A percentile compares a stretch with the other conserved stretches of the same genome.
Evolutionary conservation across 2,113 vertebrate genomes (phyloP).

Genomic region (Tyto alba): DNA sequence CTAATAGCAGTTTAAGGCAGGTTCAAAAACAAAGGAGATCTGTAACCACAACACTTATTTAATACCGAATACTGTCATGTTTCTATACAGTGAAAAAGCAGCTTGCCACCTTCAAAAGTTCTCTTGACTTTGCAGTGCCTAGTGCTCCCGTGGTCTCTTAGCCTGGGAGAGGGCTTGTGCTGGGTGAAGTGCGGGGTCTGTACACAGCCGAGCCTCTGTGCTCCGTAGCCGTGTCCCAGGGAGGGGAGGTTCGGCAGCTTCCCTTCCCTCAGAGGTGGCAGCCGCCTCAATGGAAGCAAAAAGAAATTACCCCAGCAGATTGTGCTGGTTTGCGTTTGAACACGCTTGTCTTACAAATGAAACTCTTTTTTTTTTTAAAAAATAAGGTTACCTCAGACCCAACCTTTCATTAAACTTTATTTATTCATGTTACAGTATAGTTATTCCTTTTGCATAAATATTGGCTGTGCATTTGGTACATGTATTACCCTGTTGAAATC

Average conservation of each 20-base stretch:
- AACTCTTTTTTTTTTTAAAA: not conserved
- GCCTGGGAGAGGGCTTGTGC: not conserved
- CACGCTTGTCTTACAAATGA: not conserved
- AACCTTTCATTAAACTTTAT: not conserved
- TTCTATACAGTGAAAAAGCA: not conserved
- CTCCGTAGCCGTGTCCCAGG: rapidly evolving
- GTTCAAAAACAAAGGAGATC: not conserved
- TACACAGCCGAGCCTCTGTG: rapidly evolving
- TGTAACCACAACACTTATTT: not conserved
- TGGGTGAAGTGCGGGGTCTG: rapidly evolving
- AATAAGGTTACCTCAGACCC: not conserved
- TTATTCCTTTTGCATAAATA: not conserved
- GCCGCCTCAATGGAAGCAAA: rapidly evolving
- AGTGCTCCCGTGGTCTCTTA: rapidly evolving
- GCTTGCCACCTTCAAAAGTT: not conserved
- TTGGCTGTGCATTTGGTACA: not conserved
- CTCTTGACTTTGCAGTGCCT: rapidly evolving
- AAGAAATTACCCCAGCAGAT: not conserved
- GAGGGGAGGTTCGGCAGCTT: not conserved
- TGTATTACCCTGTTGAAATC: not conserved
- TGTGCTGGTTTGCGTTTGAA: rapidly evolving
- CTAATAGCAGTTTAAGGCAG: not conserved
- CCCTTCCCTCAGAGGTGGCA: not conserved
- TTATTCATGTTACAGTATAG: not conserved
- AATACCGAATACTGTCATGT: not conserved